Conservation (phyloP, 1,140 invertebrate species). For the Bombus confusus region DNA sequence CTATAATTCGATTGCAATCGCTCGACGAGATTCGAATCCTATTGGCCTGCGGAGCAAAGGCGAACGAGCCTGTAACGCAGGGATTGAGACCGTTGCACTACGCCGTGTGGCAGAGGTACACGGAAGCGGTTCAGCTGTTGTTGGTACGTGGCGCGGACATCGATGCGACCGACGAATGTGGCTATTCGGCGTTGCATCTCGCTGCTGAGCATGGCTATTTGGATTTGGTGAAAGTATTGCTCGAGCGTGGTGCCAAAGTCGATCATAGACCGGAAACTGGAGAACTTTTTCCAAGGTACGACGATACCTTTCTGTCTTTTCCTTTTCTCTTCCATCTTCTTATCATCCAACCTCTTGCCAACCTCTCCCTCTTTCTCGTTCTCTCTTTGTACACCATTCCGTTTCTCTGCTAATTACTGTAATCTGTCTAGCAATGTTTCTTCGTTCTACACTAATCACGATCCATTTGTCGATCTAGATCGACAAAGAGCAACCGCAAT, state of each 20-base stretch:
- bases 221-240: constrained; percentile 88
- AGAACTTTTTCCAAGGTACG: constrained; percentile 85
- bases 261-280: constrained; percentile 89
- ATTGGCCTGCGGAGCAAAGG: constrained; percentile 92
- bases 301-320: too few species aligned
- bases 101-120: constrained; percentile 93
- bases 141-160: constrained; percentile 91
- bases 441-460: background rate
- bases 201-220: constrained; percentile 92
- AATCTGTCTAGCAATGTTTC: background rate
- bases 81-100: constrained; percentile 95
- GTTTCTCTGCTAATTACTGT: too few species aligned
- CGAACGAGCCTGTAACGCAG: constrained; percentile 89
- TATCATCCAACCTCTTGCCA: too few species aligned
- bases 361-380: background rate
- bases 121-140: constrained; percentile 90
- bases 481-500: background rate
- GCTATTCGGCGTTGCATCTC: constrained; percentile 94
- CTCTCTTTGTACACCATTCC: too few species aligned
- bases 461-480: too few species aligned
- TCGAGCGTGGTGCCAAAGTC: constrained; percentile 91
- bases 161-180: constrained; percentile 93
- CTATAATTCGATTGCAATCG: constrained; percentile 93
- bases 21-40: constrained; percentile 93
- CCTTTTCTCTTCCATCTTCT: accelerated